phyloP scores from a whole-genome alignment of 2,888 invertebrate genomes.

The Dermolepida albohirtum region DNA sequence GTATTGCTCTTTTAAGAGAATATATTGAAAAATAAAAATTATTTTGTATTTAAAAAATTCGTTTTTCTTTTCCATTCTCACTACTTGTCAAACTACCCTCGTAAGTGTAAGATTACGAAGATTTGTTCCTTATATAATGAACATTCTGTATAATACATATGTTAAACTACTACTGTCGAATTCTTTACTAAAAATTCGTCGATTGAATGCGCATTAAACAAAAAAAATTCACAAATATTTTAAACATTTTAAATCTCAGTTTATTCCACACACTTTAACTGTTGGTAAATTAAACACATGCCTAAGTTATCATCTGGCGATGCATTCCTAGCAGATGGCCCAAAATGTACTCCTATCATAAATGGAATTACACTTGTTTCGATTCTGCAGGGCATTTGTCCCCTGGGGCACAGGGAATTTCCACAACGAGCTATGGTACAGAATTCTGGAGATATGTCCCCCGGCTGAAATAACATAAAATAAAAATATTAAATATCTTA shows the following conservation, averaged over 20 bases:
- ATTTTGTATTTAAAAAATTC: too few relatives aligned
- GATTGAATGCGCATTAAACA: too few relatives aligned
- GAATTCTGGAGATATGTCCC: constrained; percentile 70
- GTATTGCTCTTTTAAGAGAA: too few relatives aligned
- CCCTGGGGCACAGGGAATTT: constrained; percentile 74
- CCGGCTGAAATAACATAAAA: constrained; percentile 66
- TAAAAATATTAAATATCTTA: too few relatives aligned
- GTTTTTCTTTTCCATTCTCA: too few relatives aligned
- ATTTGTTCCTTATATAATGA: too few relatives aligned
- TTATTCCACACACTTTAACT: constrained; percentile 72
- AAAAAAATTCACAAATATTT: neutral
- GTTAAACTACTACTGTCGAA: too few relatives aligned
- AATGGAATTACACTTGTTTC: constrained; percentile 84
- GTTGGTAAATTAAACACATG: constrained; percentile 80
- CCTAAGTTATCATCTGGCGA: constrained; percentile 85
- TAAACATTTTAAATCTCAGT: constrained; percentile 1
- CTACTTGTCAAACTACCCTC: too few relatives aligned
- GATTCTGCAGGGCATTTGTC: constrained; percentile 70
- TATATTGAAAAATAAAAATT: too few relatives aligned
- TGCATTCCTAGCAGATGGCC: constrained; percentile 73
- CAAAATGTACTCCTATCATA: constrained; percentile 82
- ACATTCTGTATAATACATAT: too few relatives aligned
- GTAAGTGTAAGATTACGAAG: too few relatives aligned
- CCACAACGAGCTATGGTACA: constrained; percentile 87
- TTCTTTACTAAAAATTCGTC: neutral